Percentiles rank a stretch among this genome's conserved stretches.
phyloP scores from a whole-genome alignment of 2,888 invertebrate species.

The Ceratothoa steindachneri region DNA sequence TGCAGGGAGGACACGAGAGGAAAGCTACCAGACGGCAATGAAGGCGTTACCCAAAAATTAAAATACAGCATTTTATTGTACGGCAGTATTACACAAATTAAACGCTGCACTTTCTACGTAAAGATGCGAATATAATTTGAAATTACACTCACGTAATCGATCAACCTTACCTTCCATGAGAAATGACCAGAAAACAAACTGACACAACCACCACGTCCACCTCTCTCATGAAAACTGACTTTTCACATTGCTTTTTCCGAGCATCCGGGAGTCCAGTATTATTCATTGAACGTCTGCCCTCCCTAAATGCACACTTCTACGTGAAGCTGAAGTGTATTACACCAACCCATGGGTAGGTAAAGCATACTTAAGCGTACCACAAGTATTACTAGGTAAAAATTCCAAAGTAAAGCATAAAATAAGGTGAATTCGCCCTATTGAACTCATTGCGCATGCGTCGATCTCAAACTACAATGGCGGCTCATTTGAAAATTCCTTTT shows the following conservation, averaged over 20 bases:
- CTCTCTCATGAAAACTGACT: conserved; percentile 36
- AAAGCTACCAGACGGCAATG: neutral
- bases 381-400: too few relatives aligned
- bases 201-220: conserved; percentile 41
- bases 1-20: neutral
- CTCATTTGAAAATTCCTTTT: too few relatives aligned
- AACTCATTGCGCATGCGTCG: too few relatives aligned
- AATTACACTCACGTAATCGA: neutral
- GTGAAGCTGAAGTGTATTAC: too few relatives aligned
- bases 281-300: neutral
- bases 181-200: conserved; percentile 44
- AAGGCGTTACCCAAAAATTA: conserved; percentile 11
- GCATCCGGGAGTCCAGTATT: conserved; percentile 1
- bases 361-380: too few relatives aligned
- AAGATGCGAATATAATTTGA: neutral
- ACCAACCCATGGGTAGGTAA: too few relatives aligned
- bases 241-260: neutral
- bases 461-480: too few relatives aligned
- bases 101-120: neutral
- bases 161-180: conserved; percentile 47
- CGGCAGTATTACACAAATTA: neutral
- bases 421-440: too few relatives aligned
- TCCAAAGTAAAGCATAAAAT: too few relatives aligned
- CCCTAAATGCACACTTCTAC: too few relatives aligned
- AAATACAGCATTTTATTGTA: neutral